phyloP scores from a whole-genome alignment of 2,888 invertebrate genomes.

The Lasioglossum lativentre region DNA sequence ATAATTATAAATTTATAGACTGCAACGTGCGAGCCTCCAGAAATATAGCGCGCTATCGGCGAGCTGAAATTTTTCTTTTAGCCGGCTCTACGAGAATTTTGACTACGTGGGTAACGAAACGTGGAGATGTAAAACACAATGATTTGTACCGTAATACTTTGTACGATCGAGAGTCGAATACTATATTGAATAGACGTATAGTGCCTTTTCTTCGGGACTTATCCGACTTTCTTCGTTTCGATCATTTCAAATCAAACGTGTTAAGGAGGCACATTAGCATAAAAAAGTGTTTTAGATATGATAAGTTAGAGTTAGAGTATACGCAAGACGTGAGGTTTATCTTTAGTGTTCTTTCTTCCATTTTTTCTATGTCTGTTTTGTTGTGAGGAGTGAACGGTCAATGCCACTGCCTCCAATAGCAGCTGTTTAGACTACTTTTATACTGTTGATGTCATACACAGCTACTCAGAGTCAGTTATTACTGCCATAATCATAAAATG shows the following conservation, averaged over 20 bases:
- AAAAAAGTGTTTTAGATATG: conserved; percentile 42
- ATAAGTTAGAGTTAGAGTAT: conserved; percentile 62
- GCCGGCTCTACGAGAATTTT: too few relatives aligned
- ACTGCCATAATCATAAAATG: conserved; percentile 82
- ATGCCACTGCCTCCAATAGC: conserved; percentile 75
- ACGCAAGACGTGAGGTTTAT: conserved; percentile 52
- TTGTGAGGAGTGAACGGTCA: conserved; percentile 70
- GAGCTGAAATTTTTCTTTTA: too few relatives aligned
- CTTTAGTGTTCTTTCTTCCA: conserved; percentile 41
- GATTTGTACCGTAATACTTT: conserved; percentile 40
- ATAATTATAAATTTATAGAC: too few relatives aligned
- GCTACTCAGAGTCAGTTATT: conserved; percentile 80
- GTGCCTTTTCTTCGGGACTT: conserved; percentile 81
- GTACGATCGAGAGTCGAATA: conserved; percentile 40
- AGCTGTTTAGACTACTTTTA: conserved; percentile 80
- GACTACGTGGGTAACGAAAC: too few relatives aligned
- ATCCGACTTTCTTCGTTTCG: conserved; percentile 60
- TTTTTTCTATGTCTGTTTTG: conserved; percentile 53
- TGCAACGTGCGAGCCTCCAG: too few relatives aligned
- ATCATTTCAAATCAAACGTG: conserved; percentile 60
- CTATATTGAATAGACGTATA: conserved; percentile 69
- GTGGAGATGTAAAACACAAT: too few relatives aligned
- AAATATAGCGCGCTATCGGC: too few relatives aligned
- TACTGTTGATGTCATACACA: conserved; percentile 80
- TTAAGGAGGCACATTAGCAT: conserved; percentile 73